Evolutionary conservation across 2,797 vertebrate genomes (phyloP).

Genomic region (Denticeps clupeoides): DNA sequence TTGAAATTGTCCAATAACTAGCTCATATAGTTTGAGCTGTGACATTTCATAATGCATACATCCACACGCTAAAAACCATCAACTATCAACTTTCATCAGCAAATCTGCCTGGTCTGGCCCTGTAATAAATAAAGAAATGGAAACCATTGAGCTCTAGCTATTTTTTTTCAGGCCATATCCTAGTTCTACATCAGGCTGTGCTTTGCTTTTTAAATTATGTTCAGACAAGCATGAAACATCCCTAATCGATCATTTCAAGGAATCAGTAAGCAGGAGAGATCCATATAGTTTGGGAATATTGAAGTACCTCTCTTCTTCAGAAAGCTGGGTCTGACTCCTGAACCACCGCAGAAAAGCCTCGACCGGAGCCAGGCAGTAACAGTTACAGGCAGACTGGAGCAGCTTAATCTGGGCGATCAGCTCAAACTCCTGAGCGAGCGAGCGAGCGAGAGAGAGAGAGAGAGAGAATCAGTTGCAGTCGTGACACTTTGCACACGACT

Average conservation of each 20-base stretch:
- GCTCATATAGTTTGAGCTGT: no score
- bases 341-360: slow-evolving; percentile 80
- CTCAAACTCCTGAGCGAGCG: slow-evolving; percentile 76
- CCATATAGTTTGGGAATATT: background rate
- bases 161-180: no score
- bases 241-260: background rate
- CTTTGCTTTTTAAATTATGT: no score
- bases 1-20: no score
- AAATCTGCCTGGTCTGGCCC: no score
- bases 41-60: no score
- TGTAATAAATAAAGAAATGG: no score
- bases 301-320: slow-evolving; percentile 78
- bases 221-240: no score
- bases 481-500: background rate
- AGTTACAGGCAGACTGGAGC: slow-evolving; percentile 89
- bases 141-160: no score
- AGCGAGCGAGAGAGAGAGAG: background rate
- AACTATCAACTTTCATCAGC: no score
- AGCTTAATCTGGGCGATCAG: slow-evolving; percentile 91
- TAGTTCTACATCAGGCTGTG: no score
- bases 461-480: background rate
- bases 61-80: no score
- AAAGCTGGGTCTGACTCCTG: slow-evolving; percentile 64
- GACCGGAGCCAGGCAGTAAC: slow-evolving; percentile 75
- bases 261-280: background rate